These are phyloP conservation scores for Alexandromys fortis DNA, from an alignment of 2,113 vertebrate species.

Conservation along the genomic window DNA sequence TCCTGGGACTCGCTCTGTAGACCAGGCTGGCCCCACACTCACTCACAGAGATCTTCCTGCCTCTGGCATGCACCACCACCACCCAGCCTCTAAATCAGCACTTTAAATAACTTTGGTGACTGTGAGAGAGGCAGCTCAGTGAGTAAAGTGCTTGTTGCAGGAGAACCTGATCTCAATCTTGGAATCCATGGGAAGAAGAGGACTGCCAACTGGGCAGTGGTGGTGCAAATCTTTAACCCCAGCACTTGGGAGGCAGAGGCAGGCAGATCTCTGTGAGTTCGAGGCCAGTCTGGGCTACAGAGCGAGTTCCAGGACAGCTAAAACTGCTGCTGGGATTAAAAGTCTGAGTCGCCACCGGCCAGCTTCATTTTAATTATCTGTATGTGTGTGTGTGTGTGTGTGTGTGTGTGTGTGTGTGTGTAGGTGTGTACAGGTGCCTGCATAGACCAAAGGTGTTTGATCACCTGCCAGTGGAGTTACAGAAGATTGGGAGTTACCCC, in stretches of 20 bases:
- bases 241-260: neutral
- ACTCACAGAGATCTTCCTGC: neutral
- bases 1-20: no score
- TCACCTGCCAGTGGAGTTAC: neutral
- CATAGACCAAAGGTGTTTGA: neutral
- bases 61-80: neutral
- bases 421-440: neutral
- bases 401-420: neutral
- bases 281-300: neutral
- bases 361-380: neutral
- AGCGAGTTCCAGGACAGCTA: neutral
- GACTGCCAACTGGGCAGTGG: neutral
- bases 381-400: no score
- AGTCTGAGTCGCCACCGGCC: neutral
- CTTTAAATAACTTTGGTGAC: neutral
- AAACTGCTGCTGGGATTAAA: neutral
- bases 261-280: neutral
- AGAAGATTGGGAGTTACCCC: neutral
- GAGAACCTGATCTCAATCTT: neutral
- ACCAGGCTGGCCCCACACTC: neutral
- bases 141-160: neutral
- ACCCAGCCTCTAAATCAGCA: neutral
- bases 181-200: neutral
- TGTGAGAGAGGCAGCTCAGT: neutral
- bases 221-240: neutral